Evolutionary conservation across 2,797 vertebrate species (phyloP).

Genomic region (Sebastes vulpes): DNA sequence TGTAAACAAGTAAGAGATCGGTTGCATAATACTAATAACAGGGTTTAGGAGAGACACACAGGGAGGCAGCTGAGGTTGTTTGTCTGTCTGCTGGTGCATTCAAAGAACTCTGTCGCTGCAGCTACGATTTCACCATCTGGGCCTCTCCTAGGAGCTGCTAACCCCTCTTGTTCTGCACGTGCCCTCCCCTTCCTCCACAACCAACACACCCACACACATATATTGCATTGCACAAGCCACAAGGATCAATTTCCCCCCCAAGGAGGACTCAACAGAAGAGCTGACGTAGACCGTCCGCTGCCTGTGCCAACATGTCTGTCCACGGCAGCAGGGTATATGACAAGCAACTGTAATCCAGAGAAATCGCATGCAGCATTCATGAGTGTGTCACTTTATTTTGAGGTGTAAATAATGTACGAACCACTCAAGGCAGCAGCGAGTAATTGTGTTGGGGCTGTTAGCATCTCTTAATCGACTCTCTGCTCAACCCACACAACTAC

Average conservation of each 20-base stretch:
- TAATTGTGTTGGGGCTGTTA: slow-evolving; percentile 25
- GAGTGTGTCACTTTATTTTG: slow-evolving; percentile 15
- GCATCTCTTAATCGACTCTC: slow-evolving; percentile 49
- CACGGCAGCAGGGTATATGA: not conserved
- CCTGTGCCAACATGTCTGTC: slow-evolving; percentile 41
- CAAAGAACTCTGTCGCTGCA: not conserved
- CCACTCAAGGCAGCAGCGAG: not conserved
- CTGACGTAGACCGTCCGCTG: not conserved
- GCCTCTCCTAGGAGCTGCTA: not conserved
- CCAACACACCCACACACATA: slow-evolving; percentile 6
- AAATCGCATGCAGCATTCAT: slow-evolving; percentile 31
- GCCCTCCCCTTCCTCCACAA: not conserved
- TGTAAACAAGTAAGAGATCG: not conserved
- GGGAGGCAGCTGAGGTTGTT: slow-evolving; percentile 40
- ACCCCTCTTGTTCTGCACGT: slow-evolving; percentile 18
- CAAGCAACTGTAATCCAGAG: slow-evolving; percentile 17
- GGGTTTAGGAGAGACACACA: not conserved
- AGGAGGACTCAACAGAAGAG: slow-evolving; percentile 17
- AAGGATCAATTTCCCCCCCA: slow-evolving; percentile 55
- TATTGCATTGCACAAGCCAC: slow-evolving; percentile 13
- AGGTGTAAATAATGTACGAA: slow-evolving; percentile 30
- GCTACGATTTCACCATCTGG: slow-evolving; percentile 45
- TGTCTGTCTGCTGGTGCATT: not conserved
- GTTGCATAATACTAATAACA: slow-evolving; percentile 11
- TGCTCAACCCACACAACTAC: not conserved